These are phyloP conservation scores for Aphis craccivora DNA, from an alignment of 1,140 invertebrate genomes.

Conservation along the genomic window DNA sequence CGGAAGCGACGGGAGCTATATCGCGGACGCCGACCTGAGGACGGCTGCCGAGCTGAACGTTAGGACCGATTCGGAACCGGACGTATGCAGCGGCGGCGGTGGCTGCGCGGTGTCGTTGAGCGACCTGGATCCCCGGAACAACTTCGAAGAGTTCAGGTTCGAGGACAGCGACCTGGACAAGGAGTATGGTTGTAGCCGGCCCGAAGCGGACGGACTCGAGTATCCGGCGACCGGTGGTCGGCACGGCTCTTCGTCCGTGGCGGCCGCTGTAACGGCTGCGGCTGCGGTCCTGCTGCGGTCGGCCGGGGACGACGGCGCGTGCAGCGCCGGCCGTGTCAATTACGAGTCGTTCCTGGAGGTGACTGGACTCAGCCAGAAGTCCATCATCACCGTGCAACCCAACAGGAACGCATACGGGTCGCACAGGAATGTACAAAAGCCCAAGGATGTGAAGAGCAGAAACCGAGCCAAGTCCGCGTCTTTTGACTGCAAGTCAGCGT, in stretches of 20 bases:
- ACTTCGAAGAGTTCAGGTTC: conserved; percentile 82
- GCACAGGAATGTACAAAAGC: conserved; percentile 78
- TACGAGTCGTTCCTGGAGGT: conserved; percentile 81
- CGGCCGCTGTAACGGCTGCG: neutral
- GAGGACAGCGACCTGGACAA: conserved; percentile 76
- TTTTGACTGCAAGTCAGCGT: conserved; percentile 53
- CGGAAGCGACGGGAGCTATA: neutral
- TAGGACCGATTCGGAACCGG: neutral
- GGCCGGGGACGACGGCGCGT: neutral
- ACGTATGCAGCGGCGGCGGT: neutral
- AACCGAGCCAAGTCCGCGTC: conserved; percentile 59
- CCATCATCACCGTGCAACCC: conserved; percentile 70
- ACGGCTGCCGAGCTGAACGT: conserved; percentile 30
- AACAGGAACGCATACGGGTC: conserved; percentile 76
- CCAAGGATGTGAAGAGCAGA: conserved; percentile 75
- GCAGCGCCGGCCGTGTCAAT: conserved; percentile 62
- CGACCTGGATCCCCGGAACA: conserved; percentile 64
- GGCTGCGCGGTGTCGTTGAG: conserved; percentile 57
- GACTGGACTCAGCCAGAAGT: conserved; percentile 82
- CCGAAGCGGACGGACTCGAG: conserved; percentile 65
- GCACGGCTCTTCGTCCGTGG: conserved; percentile 60
- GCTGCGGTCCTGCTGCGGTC: neutral
- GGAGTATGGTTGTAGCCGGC: conserved; percentile 55
- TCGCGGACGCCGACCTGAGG: conserved; percentile 17
- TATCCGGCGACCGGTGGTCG: conserved; percentile 64